Base-by-base conservation (phyloP, 2,888 invertebrate species). In the Hedya salicella region DNA sequence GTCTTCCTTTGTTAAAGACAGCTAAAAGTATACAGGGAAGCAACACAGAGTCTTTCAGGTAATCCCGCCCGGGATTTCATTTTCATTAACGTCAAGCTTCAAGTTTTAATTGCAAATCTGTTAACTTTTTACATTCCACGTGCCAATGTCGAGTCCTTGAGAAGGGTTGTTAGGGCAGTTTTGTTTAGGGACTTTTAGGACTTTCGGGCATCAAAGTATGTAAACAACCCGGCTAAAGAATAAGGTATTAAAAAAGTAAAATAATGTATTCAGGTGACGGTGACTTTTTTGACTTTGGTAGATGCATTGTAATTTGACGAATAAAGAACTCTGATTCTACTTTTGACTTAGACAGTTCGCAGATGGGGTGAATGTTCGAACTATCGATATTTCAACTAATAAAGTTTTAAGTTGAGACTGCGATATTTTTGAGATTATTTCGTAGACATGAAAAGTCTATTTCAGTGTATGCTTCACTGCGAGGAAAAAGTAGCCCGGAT, bases 21-120 rank as follows among this genome's bases (percentile, higher is more conserved):
- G 9, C 8, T 54, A n/a, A 42, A 30, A 42, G 16, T 25, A n/a
- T n/a, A n/a, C n/a, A 21, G 8, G 14, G 40, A 16, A 8, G 14
- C 21, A 48, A 36, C 19, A 42, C 14, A n/a, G 16, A 13, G 21
- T 32, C 2, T 32, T 19, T 16, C 48, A 48, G 59, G 59, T 59
- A 59, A 21, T 8, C 17, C 19, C 19, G 11, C 32, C 32, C n/a
- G 3, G 44, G 17, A 13, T 32, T 56, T 57, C 19, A 59, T 46
- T 32, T 44, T 9, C 32, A 9, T 3, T 13, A 46, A 32, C 46
- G 42, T n/a, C 25, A 54, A 54, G 46, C 57, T 46, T 48, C 48
- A 59, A 59, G 48, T 59, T 59, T 48, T 59, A 59, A 59, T 59
- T 59, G 39, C 48, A 49, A 59, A 49, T 59, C 59, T 39, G 39